A percentile compares a stretch with the other conserved stretches of the same genome.
Conservation (phyloP, 1,140 invertebrate species). For the Antheraea mylitta region DNA sequence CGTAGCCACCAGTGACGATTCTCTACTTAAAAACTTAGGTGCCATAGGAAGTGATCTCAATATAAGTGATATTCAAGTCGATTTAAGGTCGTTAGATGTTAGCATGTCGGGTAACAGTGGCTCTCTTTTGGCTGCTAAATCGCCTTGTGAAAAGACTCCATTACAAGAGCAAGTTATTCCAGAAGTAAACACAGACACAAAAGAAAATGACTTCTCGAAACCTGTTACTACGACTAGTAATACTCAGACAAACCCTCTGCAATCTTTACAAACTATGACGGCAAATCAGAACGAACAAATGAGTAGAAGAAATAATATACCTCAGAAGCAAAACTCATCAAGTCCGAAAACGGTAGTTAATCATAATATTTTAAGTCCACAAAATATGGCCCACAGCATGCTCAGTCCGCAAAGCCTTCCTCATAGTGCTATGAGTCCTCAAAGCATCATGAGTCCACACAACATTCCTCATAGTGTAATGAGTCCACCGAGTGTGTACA, state of each 20-base stretch:
- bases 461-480: constrained; percentile 65
- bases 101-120: constrained; percentile 74
- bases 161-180: constrained; percentile 67
- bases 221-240: constrained; percentile 31
- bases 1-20: constrained; percentile 75
- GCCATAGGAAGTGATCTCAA: constrained; percentile 78
- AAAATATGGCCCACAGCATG: constrained; percentile 50
- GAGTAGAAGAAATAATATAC: constrained; percentile 56
- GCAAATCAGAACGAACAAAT: constrained; percentile 60
- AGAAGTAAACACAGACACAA: constrained; percentile 52
- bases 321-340: constrained; percentile 57
- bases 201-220: constrained; percentile 50
- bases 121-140: constrained; percentile 57
- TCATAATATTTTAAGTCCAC: constrained; percentile 70
- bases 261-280: constrained; percentile 67
- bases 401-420: constrained; percentile 57
- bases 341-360: constrained; percentile 60
- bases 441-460: constrained; percentile 63
- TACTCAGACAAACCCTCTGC: constrained; percentile 50
- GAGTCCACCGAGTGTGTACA: constrained; percentile 71
- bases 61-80: constrained; percentile 76
- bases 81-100: constrained; percentile 76
- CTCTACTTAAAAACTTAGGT: constrained; percentile 75
- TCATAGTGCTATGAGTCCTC: constrained; percentile 50
- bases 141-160: constrained; percentile 60